Percentiles rank a stretch among this genome's conserved stretches.
These are phyloP conservation scores for Gymnarchus niloticus DNA, from an alignment of 2,113 vertebrate genomes.

Conservation along the genomic window DNA sequence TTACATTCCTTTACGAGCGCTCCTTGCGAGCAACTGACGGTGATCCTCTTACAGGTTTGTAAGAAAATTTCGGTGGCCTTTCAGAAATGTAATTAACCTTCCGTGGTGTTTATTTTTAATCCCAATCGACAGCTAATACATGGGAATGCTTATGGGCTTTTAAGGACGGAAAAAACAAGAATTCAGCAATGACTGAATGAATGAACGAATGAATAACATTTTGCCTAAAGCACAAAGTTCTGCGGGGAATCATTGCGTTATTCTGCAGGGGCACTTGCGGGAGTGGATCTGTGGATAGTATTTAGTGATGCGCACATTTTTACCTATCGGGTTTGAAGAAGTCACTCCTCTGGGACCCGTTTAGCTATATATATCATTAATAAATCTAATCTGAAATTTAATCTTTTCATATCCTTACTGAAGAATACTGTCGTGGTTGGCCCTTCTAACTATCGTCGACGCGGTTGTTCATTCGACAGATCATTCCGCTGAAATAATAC, in stretches of 20 bases:
- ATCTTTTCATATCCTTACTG: background rate
- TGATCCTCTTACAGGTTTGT: constrained; percentile 23
- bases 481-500: background rate
- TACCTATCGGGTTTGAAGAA: background rate
- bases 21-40: constrained; percentile 16
- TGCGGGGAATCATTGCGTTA: constrained; percentile 29
- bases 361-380: background rate
- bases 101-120: constrained; percentile 40
- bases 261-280: background rate
- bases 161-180: constrained; percentile 29
- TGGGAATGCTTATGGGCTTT: constrained; percentile 27
- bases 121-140: constrained; percentile 35
- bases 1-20: constrained; percentile 10
- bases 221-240: constrained; percentile 30
- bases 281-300: constrained; percentile 6
- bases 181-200: no score
- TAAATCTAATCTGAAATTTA: background rate
- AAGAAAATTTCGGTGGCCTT: constrained; percentile 31
- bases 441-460: background rate
- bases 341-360: background rate
- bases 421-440: background rate
- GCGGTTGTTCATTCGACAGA: background rate
- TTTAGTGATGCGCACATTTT: background rate
- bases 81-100: constrained; percentile 33
- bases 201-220: no score